Evolutionary conservation across 2,113 vertebrate genomes (phyloP).

Genomic region (Galbula dea): DNA sequence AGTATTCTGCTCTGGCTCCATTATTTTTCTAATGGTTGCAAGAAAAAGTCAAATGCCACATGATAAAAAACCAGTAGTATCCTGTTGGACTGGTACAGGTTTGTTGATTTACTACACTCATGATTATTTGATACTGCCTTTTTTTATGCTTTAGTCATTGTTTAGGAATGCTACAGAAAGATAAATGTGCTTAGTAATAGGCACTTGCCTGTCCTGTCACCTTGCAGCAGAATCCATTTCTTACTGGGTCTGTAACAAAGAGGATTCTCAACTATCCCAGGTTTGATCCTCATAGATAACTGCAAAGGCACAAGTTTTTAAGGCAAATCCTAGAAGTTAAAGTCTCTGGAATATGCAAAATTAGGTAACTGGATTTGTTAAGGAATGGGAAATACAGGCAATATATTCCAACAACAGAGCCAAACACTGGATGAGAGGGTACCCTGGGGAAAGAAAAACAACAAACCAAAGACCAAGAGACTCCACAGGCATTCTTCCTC

Average conservation of each 20-base stretch:
- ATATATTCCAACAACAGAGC: not conserved
- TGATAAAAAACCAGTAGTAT: not conserved
- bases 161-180: not conserved
- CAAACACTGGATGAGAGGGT: not conserved
- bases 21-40: not conserved
- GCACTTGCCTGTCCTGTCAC: not conserved
- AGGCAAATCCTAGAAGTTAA: not conserved
- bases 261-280: not conserved
- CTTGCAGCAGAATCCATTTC: not conserved
- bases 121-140: not conserved
- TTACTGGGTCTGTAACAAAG: not conserved
- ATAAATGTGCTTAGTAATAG: not conserved
- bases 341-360: not conserved
- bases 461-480: not conserved
- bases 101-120: not conserved
- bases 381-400: not conserved
- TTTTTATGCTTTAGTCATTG: not conserved
- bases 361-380: not conserved
- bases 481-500: not conserved
- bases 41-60: not conserved
- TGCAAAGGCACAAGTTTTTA: not conserved
- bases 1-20: not conserved
- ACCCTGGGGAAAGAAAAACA: not conserved
- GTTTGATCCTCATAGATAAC: not conserved
- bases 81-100: not conserved